Evolutionary conservation across 2,113 vertebrate genomes (phyloP).

Genomic region (Malurus alboscapulatus): DNA sequence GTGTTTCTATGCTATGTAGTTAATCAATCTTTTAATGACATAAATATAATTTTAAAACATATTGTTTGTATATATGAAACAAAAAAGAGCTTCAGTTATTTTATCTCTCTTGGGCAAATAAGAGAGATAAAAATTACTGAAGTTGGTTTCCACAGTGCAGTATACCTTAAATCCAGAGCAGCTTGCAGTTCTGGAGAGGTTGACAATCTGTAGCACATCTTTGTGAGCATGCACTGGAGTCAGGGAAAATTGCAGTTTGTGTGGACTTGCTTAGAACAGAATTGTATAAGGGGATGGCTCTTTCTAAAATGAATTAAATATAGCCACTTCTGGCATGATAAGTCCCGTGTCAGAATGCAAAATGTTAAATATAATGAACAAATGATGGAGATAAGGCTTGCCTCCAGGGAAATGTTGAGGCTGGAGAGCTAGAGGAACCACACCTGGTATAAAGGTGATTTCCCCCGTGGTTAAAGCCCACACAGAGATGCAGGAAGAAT

Average conservation of each 20-base stretch:
- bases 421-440: background rate
- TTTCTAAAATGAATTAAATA: background rate
- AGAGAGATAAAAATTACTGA: background rate
- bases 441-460: background rate
- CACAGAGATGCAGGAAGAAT: background rate
- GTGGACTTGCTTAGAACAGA: background rate
- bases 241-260: background rate
- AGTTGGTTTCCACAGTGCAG: background rate
- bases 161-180: background rate
- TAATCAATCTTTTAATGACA: background rate
- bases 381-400: background rate
- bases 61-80: background rate
- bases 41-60: background rate
- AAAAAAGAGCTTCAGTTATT: background rate
- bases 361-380: background rate
- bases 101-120: background rate
- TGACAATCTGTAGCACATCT: background rate
- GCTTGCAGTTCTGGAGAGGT: background rate
- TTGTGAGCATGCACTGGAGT: fast-evolving
- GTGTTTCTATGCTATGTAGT: background rate
- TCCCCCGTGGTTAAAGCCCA: background rate
- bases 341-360: background rate
- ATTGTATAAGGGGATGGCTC: background rate
- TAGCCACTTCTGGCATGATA: background rate
- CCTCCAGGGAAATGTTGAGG: background rate